Conservation (phyloP, 2,113 vertebrate genomes). For the Sturnus vulgaris region DNA sequence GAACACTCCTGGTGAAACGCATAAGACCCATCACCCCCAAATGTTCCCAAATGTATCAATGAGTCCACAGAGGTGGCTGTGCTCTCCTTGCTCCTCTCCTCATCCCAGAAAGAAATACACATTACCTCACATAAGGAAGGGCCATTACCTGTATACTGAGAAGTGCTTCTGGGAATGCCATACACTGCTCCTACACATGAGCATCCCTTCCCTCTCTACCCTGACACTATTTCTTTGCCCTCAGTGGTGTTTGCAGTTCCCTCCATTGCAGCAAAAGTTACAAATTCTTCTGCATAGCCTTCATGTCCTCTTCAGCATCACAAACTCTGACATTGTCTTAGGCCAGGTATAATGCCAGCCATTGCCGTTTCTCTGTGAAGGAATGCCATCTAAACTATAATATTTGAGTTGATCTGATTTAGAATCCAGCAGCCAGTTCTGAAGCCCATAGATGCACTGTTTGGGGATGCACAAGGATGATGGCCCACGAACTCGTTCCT, state of each 20-base stretch:
- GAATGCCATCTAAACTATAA: background rate
- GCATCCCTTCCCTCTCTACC: background rate
- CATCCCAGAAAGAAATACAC: background rate
- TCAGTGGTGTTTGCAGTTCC: background rate
- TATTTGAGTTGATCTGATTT: background rate
- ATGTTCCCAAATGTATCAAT: background rate
- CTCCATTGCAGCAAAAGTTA: background rate
- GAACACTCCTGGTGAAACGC: background rate
- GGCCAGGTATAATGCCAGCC: background rate
- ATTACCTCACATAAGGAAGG: background rate
- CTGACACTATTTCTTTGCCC: background rate
- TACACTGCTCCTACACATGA: background rate
- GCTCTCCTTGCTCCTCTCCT: background rate
- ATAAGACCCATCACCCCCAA: background rate
- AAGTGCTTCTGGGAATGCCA: background rate
- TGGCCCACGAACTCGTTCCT: background rate
- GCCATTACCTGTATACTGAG: background rate
- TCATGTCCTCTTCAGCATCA: background rate
- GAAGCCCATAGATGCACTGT: background rate
- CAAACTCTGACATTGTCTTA: background rate
- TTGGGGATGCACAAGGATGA: background rate
- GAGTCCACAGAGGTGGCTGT: background rate
- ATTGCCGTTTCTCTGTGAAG: background rate
- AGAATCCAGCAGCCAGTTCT: background rate
- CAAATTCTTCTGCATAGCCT: background rate